Base-by-base conservation (phyloP, 2,113 vertebrate genomes). In the Cygnus atratus region DNA sequence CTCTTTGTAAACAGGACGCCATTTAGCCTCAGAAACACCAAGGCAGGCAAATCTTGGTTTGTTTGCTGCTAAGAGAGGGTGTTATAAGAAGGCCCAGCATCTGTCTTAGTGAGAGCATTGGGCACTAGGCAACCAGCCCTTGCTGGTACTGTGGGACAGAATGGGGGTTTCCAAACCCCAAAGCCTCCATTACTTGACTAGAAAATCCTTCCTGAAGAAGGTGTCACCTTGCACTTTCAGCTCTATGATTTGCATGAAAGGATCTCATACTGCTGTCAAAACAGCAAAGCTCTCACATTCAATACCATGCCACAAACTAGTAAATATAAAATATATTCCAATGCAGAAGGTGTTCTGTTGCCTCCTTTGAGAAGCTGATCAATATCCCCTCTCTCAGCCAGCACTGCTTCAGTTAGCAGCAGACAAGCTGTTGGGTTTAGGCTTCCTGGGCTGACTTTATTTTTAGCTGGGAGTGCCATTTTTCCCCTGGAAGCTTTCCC, bases 401-500 rank as follows among this genome's bases (percentile, higher is more conserved):
- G 65, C 25, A 76, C 67, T 90, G 80, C 78, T 85, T 85, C 92
- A 83, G 74, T 33, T 80, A 90, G 75, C 80, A 93, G 70, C 86
- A 93, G 84, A 73, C 88, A 89, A 86, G 92, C 94, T 92, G 77
- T 35, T 95, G 78, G 58, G 88, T 84, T 92, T 83, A 74, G 84
- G 67, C 62, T 93, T 95, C 71, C 93, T 85, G 70, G 73, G 55
- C 73, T 90, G 88, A 84, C 62, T 94, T 91, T 93, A 96, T 95
- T 94, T 95, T 95, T 88, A 92, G 89, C 85, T 83, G 61, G 85
- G 94, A 94, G 80, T 89, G 70, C 88, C 74, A 80, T 81, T 95
- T 96, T 96, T 95, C 84, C 78, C 63, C 86, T 97, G 92, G 95
- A 95, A 97, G 63, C 54, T 87, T 88, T 96, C 81, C 63, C 77